A percentile compares a stretch with the other conserved stretches of the same genome.
Conservation (phyloP, 2,113 vertebrate species). For the Burhinus bistriatus region DNA sequence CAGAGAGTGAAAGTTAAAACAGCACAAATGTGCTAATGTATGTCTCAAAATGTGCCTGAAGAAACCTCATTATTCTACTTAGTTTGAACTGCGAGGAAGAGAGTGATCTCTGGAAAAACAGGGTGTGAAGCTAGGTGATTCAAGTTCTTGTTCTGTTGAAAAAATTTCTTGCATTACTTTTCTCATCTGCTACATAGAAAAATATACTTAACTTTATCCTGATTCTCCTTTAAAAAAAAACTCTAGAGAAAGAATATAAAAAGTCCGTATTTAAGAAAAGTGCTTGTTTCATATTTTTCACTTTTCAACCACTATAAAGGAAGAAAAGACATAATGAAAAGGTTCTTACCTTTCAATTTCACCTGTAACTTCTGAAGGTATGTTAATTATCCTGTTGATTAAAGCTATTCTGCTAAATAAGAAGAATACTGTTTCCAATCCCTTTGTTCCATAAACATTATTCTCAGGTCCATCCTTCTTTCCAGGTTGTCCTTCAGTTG, state of each 20-base stretch:
- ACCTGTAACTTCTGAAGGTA: slow-evolving; percentile 40
- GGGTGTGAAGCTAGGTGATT: background rate
- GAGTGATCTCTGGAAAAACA: background rate
- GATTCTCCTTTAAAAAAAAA: background rate
- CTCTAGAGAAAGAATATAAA: background rate
- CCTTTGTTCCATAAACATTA: background rate
- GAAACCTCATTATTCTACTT: background rate
- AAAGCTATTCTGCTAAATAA: slow-evolving; percentile 72
- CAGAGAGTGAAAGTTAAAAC: background rate
- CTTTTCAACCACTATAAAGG: background rate
- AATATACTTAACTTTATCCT: background rate
- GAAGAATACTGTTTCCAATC: slow-evolving; percentile 33
- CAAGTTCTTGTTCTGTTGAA: background rate
- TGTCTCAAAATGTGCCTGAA: background rate
- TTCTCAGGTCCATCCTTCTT: background rate
- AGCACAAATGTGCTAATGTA: background rate
- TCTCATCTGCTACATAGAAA: background rate
- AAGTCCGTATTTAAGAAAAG: background rate
- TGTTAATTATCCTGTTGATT: slow-evolving; percentile 67
- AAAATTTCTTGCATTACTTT: background rate
- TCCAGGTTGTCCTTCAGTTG: slow-evolving; percentile 30
- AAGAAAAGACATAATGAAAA: background rate
- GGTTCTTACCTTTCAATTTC: slow-evolving; percentile 70
- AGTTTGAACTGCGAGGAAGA: background rate
- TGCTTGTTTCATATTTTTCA: background rate